A percentile compares a stretch with the other conserved stretches of the same genome.
Evolutionary conservation across 1,140 invertebrate genomes (phyloP).

Genomic region (Teleogryllus occipitalis): DNA sequence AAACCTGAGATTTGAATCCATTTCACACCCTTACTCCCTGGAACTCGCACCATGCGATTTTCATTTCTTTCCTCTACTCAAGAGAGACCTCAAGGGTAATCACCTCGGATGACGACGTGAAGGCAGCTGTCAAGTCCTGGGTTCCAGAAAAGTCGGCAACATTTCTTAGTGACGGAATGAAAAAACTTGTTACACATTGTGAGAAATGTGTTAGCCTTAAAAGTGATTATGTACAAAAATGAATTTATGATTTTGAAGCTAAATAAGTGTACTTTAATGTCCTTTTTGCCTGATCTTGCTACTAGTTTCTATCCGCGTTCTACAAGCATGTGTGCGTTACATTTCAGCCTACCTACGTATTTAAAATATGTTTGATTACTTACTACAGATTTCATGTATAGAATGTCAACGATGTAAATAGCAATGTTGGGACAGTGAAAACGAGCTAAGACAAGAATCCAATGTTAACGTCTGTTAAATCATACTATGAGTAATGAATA

Average conservation of each 20-base stretch:
- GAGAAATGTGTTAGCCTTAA: neutral
- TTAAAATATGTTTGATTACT: too few relatives aligned
- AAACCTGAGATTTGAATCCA: slow-evolving; percentile 13
- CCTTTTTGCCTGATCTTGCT: slow-evolving; percentile 12
- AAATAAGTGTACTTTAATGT: slow-evolving; percentile 18
- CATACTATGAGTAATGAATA: too few relatives aligned
- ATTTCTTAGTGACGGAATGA: slow-evolving; percentile 18
- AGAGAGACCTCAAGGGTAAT: slow-evolving; percentile 19
- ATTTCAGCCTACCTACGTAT: neutral
- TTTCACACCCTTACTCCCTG: slow-evolving; percentile 17
- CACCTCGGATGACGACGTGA: slow-evolving; percentile 19
- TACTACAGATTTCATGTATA: too few relatives aligned
- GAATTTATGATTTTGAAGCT: slow-evolving; percentile 17
- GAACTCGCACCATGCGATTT: slow-evolving; percentile 16
- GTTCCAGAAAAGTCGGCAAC: slow-evolving; percentile 17
- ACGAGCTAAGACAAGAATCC: too few relatives aligned
- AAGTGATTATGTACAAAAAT: slow-evolving; percentile 8
- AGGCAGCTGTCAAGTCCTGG: slow-evolving; percentile 13
- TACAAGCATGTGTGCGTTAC: neutral
- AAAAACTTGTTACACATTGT: slow-evolving; percentile 19
- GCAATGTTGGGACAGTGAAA: too few relatives aligned
- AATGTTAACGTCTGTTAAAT: too few relatives aligned
- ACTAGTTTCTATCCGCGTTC: neutral
- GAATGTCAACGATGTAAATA: too few relatives aligned
- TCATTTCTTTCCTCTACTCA: slow-evolving; percentile 18